Evolutionary conservation across 35 echinoderm and acorn worm genomes (phyloP), one percentile per base, ranked within the genome.

Genomic region (Heliocidaris erythrogramma): DNA sequence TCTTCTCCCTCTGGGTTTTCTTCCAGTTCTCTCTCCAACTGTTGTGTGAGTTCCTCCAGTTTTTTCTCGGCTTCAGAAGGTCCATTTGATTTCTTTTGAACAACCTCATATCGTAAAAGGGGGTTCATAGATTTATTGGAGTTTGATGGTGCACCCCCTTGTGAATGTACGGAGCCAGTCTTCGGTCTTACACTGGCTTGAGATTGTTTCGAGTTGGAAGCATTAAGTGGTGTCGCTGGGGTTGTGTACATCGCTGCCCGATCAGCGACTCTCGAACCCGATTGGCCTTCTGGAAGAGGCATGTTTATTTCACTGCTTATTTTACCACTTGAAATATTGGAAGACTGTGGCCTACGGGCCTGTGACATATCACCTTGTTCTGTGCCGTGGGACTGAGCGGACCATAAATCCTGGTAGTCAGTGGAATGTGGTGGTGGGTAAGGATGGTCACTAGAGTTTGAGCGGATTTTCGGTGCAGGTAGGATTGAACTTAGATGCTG

Each of bases 1-100:
- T 97, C 97, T 93, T 99, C 98, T 84, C 97, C 98, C 87, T 97
- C 98, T 47, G 98, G 96, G 49, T 97, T 97, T 18, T 96, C 95
- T 49, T 96, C 97, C 94, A 99, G 93, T 93, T 99, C 98, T 94
- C 96, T 94, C 84, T 97, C 98, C n/a, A 99, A 93, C 85, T 99
- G 96, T 61, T 96, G 93, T 6, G 98, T 99, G 9, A 99, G 88
- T 78, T 99, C 97, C 85, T 99, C 97, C 47, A 99, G 31, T 91
- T 99, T 99, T 49, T 94, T 94, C 89, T 99, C 98, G 7, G 98
- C 98, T 27, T 97, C 96, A 18, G 97, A 96, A 21, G 97, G 97
- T 27, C 98, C 98, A 24, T 93, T 94, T 90, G 93, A 69, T 94
- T 97, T 97, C 0, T 96, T 94, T 86, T 95, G 96, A 32, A 97